Percentiles rank a stretch among this genome's conserved stretches.
These are phyloP conservation scores for Heliconius nattereri DNA, from an alignment of 1,140 invertebrate genomes.

Conservation along the genomic window DNA sequence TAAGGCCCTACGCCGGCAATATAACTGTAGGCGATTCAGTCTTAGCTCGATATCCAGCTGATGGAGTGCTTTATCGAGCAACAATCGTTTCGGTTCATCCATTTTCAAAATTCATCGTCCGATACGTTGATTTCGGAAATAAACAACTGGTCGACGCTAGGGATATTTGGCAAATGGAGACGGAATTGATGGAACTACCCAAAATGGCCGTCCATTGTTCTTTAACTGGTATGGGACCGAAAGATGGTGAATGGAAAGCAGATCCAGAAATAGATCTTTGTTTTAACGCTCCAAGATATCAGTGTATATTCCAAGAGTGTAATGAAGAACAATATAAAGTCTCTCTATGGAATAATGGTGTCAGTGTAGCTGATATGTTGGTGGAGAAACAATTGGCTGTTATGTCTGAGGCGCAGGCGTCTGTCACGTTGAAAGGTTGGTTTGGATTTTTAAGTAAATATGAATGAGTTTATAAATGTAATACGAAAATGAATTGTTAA, in stretches of 20 bases:
- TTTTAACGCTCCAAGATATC: slow-evolving; percentile 83
- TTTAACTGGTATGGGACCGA: slow-evolving; percentile 82
- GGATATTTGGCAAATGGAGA: slow-evolving; percentile 86
- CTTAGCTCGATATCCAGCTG: slow-evolving; percentile 85
- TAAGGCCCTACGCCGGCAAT: slow-evolving; percentile 73
- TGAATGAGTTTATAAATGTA: no score
- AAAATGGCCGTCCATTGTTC: slow-evolving; percentile 86
- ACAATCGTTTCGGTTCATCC: slow-evolving; percentile 82
- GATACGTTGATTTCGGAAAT: slow-evolving; percentile 90
- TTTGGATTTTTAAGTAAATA: not conserved
- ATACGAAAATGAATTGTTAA: no score
- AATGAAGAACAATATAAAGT: slow-evolving; percentile 79
- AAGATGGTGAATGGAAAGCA: slow-evolving; percentile 80
- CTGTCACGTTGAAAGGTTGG: slow-evolving; percentile 73
- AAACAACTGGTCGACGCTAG: slow-evolving; percentile 81
- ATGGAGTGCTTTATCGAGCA: slow-evolving; percentile 86
- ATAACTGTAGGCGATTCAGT: slow-evolving; percentile 82
- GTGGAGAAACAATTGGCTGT: slow-evolving; percentile 67
- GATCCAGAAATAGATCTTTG: slow-evolving; percentile 79
- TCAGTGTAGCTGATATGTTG: slow-evolving; percentile 64
- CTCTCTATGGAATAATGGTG: slow-evolving; percentile 77
- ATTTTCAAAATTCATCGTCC: slow-evolving; percentile 82
- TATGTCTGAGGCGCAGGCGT: slow-evolving; percentile 63
- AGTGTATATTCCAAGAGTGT: slow-evolving; percentile 79
- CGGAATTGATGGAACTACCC: slow-evolving; percentile 84